Evolutionary conservation across 2,113 vertebrate species (phyloP), one percentile per base, ranked within the genome.

Genomic region (Thunnus maccoyii): DNA sequence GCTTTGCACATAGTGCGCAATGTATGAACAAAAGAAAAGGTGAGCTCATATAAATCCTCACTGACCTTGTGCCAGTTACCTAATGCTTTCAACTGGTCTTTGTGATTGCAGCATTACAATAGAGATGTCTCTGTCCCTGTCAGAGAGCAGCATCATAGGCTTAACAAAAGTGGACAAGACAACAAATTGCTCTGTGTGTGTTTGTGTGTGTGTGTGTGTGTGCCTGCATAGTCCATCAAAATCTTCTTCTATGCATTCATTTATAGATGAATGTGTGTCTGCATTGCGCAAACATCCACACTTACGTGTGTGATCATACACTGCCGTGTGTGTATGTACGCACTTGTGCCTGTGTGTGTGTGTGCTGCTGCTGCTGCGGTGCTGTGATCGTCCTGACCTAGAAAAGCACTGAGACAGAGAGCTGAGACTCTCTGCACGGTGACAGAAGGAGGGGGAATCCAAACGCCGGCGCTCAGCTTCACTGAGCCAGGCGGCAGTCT

Each of bases 361-460:
- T 52, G 36, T 69, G 30, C 41, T n/a, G 55, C 6, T 9, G 78
- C 30, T 56, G 83, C 83, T 83, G 89, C 85, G 87, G 80, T 78
- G 77, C 79, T 87, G 88, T 77, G 89, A 92, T 88, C 20, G 32
- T 81, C 57, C 83, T 94, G 91, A 93, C 93, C 93, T 90, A 94
- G 91, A 93, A 93, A 93, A 89, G 87, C 83, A 78, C 63, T 64
- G 89, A 88, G 75, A 93, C 84, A 77, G 72, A 87, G 90, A 88
- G 87, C 76, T 67, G 77, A 82, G 84, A 76, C 78, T 84, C 83
- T 86, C 22, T 82, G 80, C 15, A 10, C 72, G 8, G 56, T 73
- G 81, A 90, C 81, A 89, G 91, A 82, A 86, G 76, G 79, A 86
- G 76, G 74, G 84, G 85, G 86, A 76, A 86, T 91, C 88, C 86